Base-by-base conservation (phyloP, 1,140 invertebrate species). In the Euura lappo region DNA sequence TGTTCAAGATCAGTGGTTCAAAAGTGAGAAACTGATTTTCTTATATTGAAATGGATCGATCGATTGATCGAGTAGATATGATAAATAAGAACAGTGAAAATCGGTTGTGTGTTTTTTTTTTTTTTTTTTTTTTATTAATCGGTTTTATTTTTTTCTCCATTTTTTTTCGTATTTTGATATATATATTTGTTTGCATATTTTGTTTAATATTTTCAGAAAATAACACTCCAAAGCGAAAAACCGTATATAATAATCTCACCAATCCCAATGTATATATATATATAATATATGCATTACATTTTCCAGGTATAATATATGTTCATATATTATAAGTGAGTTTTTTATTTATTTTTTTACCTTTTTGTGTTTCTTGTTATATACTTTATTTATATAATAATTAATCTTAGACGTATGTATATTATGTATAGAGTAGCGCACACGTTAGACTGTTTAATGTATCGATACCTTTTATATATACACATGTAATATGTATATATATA, bases 151-250 rank as follows among this genome's bases (percentile, higher is more conserved):
- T 51, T 51, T 51, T 51, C n/a, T 51, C n/a, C 47, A 51, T 51
- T 8, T 51, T n/a, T 8, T 51, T 51, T 51, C n/a, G 7, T 79
- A 77, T 77, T 79, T 73, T 74, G 83, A 85, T 85, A 83, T 83
- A 85, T 85, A 86, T 80, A 78, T 80, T 87, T 88, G 87, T 88
- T 87, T 88, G 84, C 84, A 86, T 85, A 87, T 87, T 87, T 88
- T 87, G 83, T 86, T 88, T 83, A 87, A 88, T 88, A 88, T 88
- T 88, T 86, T 88, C 86, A 87, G 86, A 88, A 88, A 88, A 88
- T 88, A 88, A 88, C 87, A 88, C 87, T 88, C 86, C 87, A 88
- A 87, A 88, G 86, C 86, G 86, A 87, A 88, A 88, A 88, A 87
- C 85, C 82, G 83, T 84, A 82, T 86, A 86, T 87, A 28, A 28